These are phyloP conservation scores for Gastracanthus pulcherrimus DNA, from an alignment of 2,888 invertebrate genomes.

Conservation along the genomic window DNA sequence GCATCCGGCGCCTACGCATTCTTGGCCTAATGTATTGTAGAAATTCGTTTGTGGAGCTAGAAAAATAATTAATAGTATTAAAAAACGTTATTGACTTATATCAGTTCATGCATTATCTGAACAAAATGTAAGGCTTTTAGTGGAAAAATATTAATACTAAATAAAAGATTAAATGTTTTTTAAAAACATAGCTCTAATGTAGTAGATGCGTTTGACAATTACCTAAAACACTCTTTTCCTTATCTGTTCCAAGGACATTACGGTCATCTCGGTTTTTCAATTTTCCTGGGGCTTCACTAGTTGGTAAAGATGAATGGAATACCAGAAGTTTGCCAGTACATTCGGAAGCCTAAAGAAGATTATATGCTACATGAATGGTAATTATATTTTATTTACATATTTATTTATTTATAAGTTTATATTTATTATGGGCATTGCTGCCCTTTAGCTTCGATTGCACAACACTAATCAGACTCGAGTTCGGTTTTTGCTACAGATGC, in stretches of 20 bases:
- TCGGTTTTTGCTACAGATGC: no score
- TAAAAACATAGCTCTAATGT: neutral
- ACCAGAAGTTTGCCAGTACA: conserved; percentile 95
- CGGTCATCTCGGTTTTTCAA: conserved; percentile 96
- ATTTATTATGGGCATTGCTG: no score
- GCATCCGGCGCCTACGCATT: conserved; percentile 95
- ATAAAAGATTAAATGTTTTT: neutral
- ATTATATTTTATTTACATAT: neutral
- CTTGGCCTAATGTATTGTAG: conserved; percentile 96
- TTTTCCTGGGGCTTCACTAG: conserved; percentile 95
- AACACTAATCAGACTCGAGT: no score
- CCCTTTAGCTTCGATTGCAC: no score
- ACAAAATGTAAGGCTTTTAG: no score
- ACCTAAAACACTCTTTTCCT: conserved; percentile 87
- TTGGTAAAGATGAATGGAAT: conserved; percentile 96
- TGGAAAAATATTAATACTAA: neutral
- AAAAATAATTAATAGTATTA: conserved; percentile 56
- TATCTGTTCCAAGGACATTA: conserved; percentile 97
- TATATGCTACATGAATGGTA: neutral
- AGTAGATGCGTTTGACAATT: conserved; percentile 33
- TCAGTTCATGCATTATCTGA: no score
- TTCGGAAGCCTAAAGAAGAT: conserved; percentile 85
- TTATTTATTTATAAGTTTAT: neutral
- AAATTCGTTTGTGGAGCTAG: conserved; percentile 90
- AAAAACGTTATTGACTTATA: no score